These are phyloP conservation scores for Pristiophorus japonicus DNA, from an alignment of 2,113 vertebrate genomes.

Conservation along the genomic window DNA sequence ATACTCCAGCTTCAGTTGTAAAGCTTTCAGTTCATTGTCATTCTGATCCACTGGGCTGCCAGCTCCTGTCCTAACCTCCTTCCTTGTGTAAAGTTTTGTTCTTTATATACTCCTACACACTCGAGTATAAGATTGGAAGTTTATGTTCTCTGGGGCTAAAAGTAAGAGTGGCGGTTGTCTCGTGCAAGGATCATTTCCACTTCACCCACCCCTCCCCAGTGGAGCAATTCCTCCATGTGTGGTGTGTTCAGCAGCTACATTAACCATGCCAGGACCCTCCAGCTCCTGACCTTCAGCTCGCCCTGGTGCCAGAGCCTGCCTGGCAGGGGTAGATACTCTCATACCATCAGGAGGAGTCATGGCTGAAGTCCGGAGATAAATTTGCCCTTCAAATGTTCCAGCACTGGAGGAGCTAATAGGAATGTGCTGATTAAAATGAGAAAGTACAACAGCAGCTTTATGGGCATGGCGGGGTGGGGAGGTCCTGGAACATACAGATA, in stretches of 20 bases:
- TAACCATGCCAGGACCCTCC: background rate
- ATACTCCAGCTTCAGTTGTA: slow-evolving; percentile 2
- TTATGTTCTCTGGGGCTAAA: background rate
- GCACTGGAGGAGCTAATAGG: background rate
- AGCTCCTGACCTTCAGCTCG: background rate
- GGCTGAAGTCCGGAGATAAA: background rate
- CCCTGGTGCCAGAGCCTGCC: background rate
- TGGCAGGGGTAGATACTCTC: background rate
- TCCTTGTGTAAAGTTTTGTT: background rate
- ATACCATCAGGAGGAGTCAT: background rate
- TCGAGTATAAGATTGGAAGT: background rate
- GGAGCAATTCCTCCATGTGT: background rate
- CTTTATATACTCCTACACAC: background rate
- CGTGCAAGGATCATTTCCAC: background rate
- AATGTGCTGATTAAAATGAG: background rate
- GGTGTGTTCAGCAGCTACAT: background rate
- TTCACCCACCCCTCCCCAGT: background rate
- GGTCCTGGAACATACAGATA: background rate
- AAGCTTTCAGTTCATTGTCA: background rate
- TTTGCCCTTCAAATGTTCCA: background rate
- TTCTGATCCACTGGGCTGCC: background rate
- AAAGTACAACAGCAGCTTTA: background rate
- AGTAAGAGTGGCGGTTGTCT: background rate
- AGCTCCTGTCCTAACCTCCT: background rate
- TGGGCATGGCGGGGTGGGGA: background rate